These are phyloP conservation scores for Scaptodrosophila latifasciaeformis DNA, from an alignment of 2,888 invertebrate genomes.

Conservation along the genomic window DNA sequence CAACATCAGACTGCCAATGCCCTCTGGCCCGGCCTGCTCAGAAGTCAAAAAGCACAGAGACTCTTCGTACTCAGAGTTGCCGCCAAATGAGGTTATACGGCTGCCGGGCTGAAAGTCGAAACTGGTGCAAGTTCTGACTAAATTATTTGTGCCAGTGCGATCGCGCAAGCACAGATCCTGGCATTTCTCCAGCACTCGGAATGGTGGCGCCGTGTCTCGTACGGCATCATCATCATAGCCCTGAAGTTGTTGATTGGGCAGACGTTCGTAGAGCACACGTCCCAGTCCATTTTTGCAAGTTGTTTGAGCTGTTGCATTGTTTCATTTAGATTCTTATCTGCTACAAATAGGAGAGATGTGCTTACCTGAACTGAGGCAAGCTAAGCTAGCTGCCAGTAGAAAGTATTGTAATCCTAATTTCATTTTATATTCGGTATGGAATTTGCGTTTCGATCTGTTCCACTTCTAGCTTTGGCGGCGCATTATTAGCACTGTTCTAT, in stretches of 20 bases:
- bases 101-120: constrained; percentile 94
- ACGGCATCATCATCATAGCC: constrained; percentile 93
- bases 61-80: constrained; percentile 89
- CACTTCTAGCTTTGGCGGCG: constrained; percentile 21
- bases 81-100: constrained; percentile 87
- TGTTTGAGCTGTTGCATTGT: constrained; percentile 79
- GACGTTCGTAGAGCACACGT: constrained; percentile 89
- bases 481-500: constrained; percentile 32
- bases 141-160: constrained; percentile 84
- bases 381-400: constrained; percentile 42
- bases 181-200: constrained; percentile 91
- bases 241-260: constrained; percentile 92
- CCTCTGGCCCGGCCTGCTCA: constrained; percentile 91
- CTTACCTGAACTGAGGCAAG: constrained; percentile 58
- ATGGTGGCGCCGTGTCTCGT: constrained; percentile 88
- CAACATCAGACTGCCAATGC: constrained; percentile 90
- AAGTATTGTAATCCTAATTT: constrained; percentile 34
- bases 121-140: constrained; percentile 89
- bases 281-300: constrained; percentile 94
- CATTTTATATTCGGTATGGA: constrained; percentile 25
- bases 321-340: neutral
- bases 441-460: neutral
- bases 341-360: neutral
- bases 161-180: constrained; percentile 90
- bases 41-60: constrained; percentile 90